Base-by-base conservation (phyloP, 2,113 vertebrate species). In the Centrocercus urophasianus region DNA sequence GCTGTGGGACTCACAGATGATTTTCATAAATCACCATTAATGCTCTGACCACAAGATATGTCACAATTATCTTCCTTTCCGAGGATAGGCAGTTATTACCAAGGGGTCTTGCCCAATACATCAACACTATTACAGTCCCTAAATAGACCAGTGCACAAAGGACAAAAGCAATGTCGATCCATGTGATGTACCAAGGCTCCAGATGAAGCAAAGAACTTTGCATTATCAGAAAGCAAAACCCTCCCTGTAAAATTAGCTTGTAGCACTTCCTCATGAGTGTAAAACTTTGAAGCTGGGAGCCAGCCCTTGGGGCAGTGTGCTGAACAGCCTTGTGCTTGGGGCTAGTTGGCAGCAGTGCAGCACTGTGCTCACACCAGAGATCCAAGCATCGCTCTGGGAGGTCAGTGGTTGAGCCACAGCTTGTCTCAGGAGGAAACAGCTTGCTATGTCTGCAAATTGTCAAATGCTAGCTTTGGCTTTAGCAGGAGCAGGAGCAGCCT, bases 11-110 rank as follows among this genome's bases (percentile, higher is more conserved):
- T 81, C 75, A 24, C 66, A 85, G 38, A 89, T 73, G 48, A 79
- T 94, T 82, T 82, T 89, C 69, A 63, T 92, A 94, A 96, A 90
- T 87, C 77, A 89, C 11, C 34, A 70, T 45, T 66, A 87, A 82
- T 38, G 30, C 74, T 96, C 93, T 74, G 69, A 8, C 81, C 94
- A 82, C 77, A 89, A 94, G 86, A 90, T 94, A 95, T 96, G 94
- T 94, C 95, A 93, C 96, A 96, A 95, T 89, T 94, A 84, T 84
- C 89, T 96, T 95, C 93, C 93, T 95, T 94, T 94, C 63, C 94
- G 93, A 36, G 81, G 86, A 78, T 18, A 90, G 74, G 73, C 93
- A 92, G 93, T 95, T 96, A 93, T 96, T 96, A 89, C 95, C 63
- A 93, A 73, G 63, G 48, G n/a, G 54, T 94, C 89, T 96, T 96